Percentiles rank a stretch among this genome's conserved stretches.
Conservation (phyloP, 2,797 vertebrate genomes). For the Chaunax sp. region DNA sequence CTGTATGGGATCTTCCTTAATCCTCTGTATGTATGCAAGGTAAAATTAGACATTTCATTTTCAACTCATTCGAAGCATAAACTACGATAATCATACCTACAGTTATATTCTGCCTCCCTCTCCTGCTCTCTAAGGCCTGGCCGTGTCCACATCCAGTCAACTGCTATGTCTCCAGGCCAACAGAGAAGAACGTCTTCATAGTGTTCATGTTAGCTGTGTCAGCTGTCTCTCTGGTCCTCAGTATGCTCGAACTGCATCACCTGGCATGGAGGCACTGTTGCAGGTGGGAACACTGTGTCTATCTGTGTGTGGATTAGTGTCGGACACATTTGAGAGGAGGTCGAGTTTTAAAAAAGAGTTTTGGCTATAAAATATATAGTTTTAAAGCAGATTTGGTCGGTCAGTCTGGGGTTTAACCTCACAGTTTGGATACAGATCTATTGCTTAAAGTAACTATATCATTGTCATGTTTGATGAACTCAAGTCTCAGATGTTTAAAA, state of each 20-base stretch:
- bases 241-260: slow-evolving; percentile 91
- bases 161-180: slow-evolving; percentile 97
- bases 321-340: too few relatives aligned
- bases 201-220: slow-evolving; percentile 95
- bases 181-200: slow-evolving; percentile 98
- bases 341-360: too few relatives aligned
- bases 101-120: not conserved
- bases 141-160: slow-evolving; percentile 95
- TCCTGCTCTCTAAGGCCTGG: slow-evolving; percentile 67
- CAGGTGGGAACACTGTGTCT: slow-evolving; percentile 51
- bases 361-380: too few relatives aligned
- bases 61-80: rapidly evolving
- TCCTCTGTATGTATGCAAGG: slow-evolving; percentile 89
- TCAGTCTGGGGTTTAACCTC: too few relatives aligned
- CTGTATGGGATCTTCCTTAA: slow-evolving; percentile 93
- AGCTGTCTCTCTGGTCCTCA: slow-evolving; percentile 90
- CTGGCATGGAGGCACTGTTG: slow-evolving; percentile 93
- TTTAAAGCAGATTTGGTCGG: too few relatives aligned
- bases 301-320: not conserved
- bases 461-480: too few relatives aligned
- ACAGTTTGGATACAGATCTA: too few relatives aligned
- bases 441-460: too few relatives aligned
- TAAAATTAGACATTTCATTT: not conserved
- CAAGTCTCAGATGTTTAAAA: too few relatives aligned
- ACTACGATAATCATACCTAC: not conserved